phyloP scores from a whole-genome alignment of 2,113 vertebrate species.

The Spea multiplicata region DNA sequence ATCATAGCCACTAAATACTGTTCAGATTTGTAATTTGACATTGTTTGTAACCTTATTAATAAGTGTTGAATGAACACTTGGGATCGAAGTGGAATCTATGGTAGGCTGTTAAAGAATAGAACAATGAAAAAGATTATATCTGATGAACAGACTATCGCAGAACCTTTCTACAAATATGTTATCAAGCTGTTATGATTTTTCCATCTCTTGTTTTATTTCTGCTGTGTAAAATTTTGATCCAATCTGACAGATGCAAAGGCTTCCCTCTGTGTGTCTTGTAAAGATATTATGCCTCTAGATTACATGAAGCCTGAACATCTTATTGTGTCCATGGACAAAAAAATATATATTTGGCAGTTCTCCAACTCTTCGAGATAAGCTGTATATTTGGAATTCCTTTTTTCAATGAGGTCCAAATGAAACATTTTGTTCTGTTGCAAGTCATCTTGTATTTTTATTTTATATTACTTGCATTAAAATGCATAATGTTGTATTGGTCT shows the following conservation, averaged over 20 bases:
- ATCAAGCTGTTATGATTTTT: slow-evolving; percentile 39
- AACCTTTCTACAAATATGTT: slow-evolving; percentile 39
- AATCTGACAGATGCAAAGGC: slow-evolving; percentile 42
- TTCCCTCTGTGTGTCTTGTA: slow-evolving; percentile 39
- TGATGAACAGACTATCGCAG: slow-evolving; percentile 29
- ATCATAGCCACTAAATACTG: slow-evolving; percentile 1
- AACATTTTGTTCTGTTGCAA: background rate
- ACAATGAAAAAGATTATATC: slow-evolving; percentile 37
- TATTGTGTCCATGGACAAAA: slow-evolving; percentile 29
- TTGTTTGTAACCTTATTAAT: slow-evolving; percentile 31
- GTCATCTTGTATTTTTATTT: background rate
- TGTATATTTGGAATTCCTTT: background rate
- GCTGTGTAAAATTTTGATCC: slow-evolving; percentile 34
- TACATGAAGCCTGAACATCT: slow-evolving; percentile 45
- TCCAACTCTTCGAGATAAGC: slow-evolving; percentile 10
- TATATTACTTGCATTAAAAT: too few species aligned
- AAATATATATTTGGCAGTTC: slow-evolving; percentile 27
- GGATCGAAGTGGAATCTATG: slow-evolving; percentile 23
- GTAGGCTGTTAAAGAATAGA: slow-evolving; percentile 10
- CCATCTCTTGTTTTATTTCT: slow-evolving; percentile 36
- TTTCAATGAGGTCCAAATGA: background rate
- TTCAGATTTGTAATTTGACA: background rate
- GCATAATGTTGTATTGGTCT: too few species aligned
- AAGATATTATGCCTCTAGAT: slow-evolving; percentile 45
- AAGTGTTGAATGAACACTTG: slow-evolving; percentile 21